Evolutionary conservation across 2,888 invertebrate genomes (phyloP).

Genomic region (Tanytarsus gracilentus): DNA sequence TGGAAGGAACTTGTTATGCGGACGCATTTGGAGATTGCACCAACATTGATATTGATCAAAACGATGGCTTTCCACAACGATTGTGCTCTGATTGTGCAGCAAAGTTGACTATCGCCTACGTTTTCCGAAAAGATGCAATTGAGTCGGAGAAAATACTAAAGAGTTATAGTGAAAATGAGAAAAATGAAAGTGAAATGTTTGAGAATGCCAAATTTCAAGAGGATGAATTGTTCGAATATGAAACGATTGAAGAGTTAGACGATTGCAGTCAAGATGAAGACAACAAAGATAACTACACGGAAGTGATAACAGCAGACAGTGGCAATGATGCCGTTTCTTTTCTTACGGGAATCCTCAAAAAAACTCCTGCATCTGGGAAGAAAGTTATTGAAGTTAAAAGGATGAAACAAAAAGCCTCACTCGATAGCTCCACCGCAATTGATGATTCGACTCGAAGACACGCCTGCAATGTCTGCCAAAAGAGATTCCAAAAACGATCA

Average conservation of each 20-base stretch:
- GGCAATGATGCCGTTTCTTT: conserved; percentile 22
- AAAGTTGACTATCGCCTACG: not conserved
- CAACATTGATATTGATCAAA: conserved; percentile 1
- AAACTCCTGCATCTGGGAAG: not conserved
- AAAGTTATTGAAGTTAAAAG: conserved; percentile 4
- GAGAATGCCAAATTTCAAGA: conserved; percentile 13
- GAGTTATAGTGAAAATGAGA: conserved; percentile 10
- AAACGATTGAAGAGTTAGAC: conserved; percentile 13
- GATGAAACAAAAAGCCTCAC: not conserved
- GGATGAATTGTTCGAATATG: conserved; percentile 6
- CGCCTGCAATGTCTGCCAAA: conserved; percentile 33
- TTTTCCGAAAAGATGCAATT: not conserved
- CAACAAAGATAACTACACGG: not conserved
- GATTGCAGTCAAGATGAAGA: conserved; percentile 1
- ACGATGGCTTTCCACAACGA: conserved; percentile 15
- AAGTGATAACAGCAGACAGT: not conserved
- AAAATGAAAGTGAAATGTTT: conserved; percentile 22
- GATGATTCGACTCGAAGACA: conserved; percentile 27
- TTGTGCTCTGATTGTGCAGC: conserved; percentile 17
- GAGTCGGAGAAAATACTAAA: conserved; percentile 7
- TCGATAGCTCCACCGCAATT: not conserved
- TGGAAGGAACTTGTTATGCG: not conserved
- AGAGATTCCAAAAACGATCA: conserved; percentile 32
- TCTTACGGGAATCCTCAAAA: conserved; percentile 11
- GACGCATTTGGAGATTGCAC: conserved; percentile 14